A percentile compares a stretch with the other conserved stretches of the same genome.
Evolutionary conservation across 2,797 vertebrate species (phyloP).

Genomic region (Clarias platycephalus): DNA sequence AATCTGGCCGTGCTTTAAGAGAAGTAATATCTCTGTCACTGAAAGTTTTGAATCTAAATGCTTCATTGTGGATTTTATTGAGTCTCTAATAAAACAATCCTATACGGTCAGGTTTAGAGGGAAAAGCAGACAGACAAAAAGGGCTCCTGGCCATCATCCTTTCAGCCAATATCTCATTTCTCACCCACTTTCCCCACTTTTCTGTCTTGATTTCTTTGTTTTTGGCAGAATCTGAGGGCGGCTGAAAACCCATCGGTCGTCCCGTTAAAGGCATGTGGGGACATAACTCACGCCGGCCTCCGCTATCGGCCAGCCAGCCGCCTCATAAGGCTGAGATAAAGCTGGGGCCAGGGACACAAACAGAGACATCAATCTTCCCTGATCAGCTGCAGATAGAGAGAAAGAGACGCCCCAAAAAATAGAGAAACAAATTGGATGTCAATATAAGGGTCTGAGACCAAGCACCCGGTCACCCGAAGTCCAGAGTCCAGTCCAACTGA

Average conservation of each 20-base stretch:
- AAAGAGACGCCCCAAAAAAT: constrained; percentile 58
- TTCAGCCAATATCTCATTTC: constrained; percentile 53
- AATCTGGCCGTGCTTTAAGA: background rate
- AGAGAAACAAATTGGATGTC: constrained; percentile 65
- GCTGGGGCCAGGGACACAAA: constrained; percentile 58
- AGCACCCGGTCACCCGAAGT: constrained; percentile 47
- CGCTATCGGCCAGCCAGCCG: constrained; percentile 55
- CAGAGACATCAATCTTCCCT: constrained; percentile 64
- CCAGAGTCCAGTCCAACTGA: constrained; percentile 43
- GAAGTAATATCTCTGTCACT: background rate
- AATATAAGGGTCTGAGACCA: constrained; percentile 56
- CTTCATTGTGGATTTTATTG: background rate
- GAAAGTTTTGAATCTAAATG: background rate
- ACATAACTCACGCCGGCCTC: constrained; percentile 59
- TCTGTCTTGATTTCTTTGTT: constrained; percentile 56
- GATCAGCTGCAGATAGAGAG: constrained; percentile 62
- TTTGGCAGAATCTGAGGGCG: constrained; percentile 53
- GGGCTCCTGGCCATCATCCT: constrained; percentile 35
- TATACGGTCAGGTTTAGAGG: background rate
- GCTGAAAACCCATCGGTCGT: constrained; percentile 54
- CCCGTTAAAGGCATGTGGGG: constrained; percentile 52
- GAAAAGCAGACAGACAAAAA: constrained; percentile 10
- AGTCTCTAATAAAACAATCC: constrained; percentile 6
- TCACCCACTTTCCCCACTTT: constrained; percentile 45
- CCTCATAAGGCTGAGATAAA: constrained; percentile 59